Evolutionary conservation across 2,797 vertebrate species (phyloP), one percentile per base, ranked within the genome.

Genomic region (Gephyroberyx darwinii): DNA sequence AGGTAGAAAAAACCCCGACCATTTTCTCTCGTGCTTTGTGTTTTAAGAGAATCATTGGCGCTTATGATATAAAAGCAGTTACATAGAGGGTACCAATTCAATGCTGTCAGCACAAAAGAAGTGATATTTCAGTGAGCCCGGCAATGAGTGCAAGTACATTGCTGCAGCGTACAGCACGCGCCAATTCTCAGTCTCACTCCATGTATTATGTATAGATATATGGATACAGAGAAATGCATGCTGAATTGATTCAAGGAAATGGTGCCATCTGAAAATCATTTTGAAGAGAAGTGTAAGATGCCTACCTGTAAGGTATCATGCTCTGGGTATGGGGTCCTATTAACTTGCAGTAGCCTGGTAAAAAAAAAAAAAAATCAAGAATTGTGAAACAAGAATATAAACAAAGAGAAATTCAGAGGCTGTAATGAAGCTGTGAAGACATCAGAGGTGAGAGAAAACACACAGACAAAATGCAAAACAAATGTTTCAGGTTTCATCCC

Each of bases 341-440:
- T 61, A 74, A 69, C 19, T 60, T 13, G 48, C 47, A 39, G 63
- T 6, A 56, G 68, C 39, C 69, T 81, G 60, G 71, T 90, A 53
- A 88, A 89, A 90, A 35, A 5, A 5, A 35, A 35, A 70, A 90
- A 82, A 80, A 69, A 86, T 20, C 17, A 33, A 61, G 72, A 22
- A 22, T 66, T 56, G 52, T 59, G 65, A 80, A 80, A 71, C 65
- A 17, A 62, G 80, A 84, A 79, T 79, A 54, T 59, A 74, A 68
- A 79, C 65, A 74, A 78, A 79, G 69, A 77, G 47, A 65, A 76
- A 78, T 77, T 71, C 80, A 60, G 64, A 69, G 70, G 19, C 52
- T 33, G 50, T 84, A 90, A 89, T 86, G 86, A 91, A 81, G 73
- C 82, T 86, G 81, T n/a, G 56, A 73, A 84, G 83, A 85, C 69